phyloP scores from a whole-genome alignment of 2,113 vertebrate species.

The Bubo bubo region DNA sequence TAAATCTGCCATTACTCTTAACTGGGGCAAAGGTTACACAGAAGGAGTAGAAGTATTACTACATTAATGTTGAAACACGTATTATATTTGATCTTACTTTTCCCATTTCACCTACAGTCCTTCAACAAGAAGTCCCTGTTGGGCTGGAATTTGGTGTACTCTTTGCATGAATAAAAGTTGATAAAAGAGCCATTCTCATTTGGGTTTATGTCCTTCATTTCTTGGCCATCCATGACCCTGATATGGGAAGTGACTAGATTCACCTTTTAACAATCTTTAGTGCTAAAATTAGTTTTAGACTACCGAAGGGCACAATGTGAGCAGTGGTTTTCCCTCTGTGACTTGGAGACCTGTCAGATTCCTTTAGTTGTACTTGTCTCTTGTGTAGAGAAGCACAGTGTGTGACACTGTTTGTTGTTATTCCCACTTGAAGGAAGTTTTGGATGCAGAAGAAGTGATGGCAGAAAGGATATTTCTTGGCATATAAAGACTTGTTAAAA shows the following conservation, averaged over 20 bases:
- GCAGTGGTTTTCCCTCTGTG: background rate
- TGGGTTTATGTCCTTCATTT: background rate
- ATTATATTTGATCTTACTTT: background rate
- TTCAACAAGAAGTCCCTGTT: background rate
- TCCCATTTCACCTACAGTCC: background rate
- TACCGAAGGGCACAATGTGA: background rate
- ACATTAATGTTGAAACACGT: background rate
- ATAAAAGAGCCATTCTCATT: background rate
- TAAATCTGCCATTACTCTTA: background rate
- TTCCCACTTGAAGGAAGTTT: background rate
- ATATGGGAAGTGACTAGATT: background rate
- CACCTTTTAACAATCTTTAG: background rate
- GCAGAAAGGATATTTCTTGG: background rate
- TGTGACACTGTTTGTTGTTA: background rate
- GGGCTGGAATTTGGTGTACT: background rate
- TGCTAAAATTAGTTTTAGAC: background rate
- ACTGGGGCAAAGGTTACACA: background rate
- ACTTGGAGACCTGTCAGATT: background rate
- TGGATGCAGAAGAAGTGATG: background rate
- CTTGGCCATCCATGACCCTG: background rate
- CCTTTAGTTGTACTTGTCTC: background rate
- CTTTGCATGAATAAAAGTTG: background rate
- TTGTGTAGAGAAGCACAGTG: accelerated
- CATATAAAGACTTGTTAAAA: background rate
- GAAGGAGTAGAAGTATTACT: background rate